phyloP scores from a whole-genome alignment of 2,888 invertebrate species.

The Galerucella pusilla region DNA sequence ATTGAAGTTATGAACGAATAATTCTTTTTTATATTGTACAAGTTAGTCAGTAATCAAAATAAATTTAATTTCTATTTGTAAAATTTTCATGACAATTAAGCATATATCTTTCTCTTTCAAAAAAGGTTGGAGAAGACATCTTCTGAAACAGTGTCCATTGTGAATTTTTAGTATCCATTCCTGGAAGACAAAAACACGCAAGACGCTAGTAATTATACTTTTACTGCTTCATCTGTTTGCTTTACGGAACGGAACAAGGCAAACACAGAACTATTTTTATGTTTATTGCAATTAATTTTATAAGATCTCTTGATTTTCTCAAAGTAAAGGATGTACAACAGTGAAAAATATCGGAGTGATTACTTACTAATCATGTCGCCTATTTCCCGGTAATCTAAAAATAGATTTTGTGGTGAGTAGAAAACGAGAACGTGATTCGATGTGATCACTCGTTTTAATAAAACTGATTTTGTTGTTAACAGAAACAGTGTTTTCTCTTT shows the following conservation, averaged over 20 bases:
- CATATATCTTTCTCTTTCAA: not conserved
- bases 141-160: not conserved
- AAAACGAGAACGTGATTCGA: slow-evolving; percentile 11
- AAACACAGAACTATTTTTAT: slow-evolving; percentile 3
- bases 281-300: slow-evolving; percentile 12
- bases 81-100: not conserved
- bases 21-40: too few relatives aligned
- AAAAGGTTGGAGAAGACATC: not conserved
- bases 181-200: not conserved
- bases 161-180: not conserved
- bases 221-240: not conserved
- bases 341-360: slow-evolving; percentile 11
- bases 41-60: too few relatives aligned
- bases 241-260: slow-evolving; percentile 1
- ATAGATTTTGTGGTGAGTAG: slow-evolving; percentile 11
- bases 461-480: not conserved
- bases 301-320: slow-evolving; percentile 6
- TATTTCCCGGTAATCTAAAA: slow-evolving; percentile 11
- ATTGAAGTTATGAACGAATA: too few relatives aligned
- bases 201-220: not conserved
- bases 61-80: too few relatives aligned
- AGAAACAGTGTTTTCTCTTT: not conserved
- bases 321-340: slow-evolving; percentile 13
- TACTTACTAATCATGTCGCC: slow-evolving; percentile 7
- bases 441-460: slow-evolving; percentile 2